A percentile compares a stretch with the other conserved stretches of the same genome.
Evolutionary conservation across 2,888 invertebrate genomes (phyloP).

Genomic region (Leistus spinibarbis): DNA sequence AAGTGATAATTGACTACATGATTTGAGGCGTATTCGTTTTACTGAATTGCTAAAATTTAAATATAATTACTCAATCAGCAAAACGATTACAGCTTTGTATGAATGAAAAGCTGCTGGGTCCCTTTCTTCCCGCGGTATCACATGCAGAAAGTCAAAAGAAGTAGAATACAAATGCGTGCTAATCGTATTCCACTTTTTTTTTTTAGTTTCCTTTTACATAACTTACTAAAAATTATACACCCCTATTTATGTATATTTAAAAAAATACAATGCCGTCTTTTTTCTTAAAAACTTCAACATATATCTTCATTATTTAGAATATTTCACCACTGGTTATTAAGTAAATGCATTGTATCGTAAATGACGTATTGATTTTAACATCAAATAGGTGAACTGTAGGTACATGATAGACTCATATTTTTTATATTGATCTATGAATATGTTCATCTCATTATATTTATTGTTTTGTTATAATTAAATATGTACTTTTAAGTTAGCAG

Average conservation of each 20-base stretch:
- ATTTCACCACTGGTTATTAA: neutral
- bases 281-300: neutral
- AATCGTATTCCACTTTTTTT: neutral
- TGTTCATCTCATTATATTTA: neutral
- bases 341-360: conserved; percentile 19
- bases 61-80: too few relatives aligned
- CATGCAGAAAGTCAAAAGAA: neutral
- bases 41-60: too few relatives aligned
- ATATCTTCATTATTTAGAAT: neutral
- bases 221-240: neutral
- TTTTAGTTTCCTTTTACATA: neutral
- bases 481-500: conserved; percentile 29
- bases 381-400: neutral
- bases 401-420: neutral
- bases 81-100: too few relatives aligned
- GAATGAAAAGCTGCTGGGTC: too few relatives aligned
- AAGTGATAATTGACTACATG: too few relatives aligned
- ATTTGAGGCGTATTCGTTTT: too few relatives aligned
- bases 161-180: neutral
- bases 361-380: too few relatives aligned
- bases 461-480: neutral
- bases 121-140: too few relatives aligned
- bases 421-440: neutral
- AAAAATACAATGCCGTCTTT: conserved; percentile 16
- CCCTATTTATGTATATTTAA: conserved; percentile 3